These are phyloP conservation scores for Caenorhabditis becei DNA, from an alignment of 2,888 invertebrate genomes.

Conservation along the genomic window DNA sequence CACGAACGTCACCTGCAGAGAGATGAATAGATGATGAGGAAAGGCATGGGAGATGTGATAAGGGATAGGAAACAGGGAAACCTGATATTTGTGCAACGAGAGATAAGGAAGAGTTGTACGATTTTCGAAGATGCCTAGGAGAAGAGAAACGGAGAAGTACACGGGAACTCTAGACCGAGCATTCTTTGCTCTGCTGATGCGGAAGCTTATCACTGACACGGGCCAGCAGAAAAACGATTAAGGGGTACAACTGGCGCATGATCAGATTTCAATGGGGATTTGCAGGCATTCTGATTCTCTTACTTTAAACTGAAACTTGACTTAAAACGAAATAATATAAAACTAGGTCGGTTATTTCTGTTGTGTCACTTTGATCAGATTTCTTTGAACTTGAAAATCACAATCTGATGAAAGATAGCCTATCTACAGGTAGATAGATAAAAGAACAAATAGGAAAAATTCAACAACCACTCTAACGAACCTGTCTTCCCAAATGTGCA, in stretches of 20 bases:
- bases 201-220: background rate
- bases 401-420: no score
- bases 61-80: conserved; percentile 19
- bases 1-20: conserved; percentile 64
- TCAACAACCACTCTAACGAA: conserved; percentile 9
- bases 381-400: no score
- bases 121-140: conserved; percentile 32
- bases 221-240: background rate
- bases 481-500: conserved; percentile 70
- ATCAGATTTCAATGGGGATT: no score
- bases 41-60: conserved; percentile 11
- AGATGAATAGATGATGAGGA: background rate
- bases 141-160: conserved; percentile 27
- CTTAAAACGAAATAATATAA: no score
- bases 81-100: conserved; percentile 15
- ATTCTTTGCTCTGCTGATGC: conserved; percentile 15
- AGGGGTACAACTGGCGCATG: no score
- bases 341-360: no score
- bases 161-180: conserved; percentile 16
- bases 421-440: no score
- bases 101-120: conserved; percentile 27
- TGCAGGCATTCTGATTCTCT: no score
- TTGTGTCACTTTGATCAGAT: no score
- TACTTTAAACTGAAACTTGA: no score
- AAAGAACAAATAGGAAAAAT: no score